These are phyloP conservation scores for Potamilus streckersoni DNA, from an alignment of 1,140 invertebrate genomes.

Conservation along the genomic window DNA sequence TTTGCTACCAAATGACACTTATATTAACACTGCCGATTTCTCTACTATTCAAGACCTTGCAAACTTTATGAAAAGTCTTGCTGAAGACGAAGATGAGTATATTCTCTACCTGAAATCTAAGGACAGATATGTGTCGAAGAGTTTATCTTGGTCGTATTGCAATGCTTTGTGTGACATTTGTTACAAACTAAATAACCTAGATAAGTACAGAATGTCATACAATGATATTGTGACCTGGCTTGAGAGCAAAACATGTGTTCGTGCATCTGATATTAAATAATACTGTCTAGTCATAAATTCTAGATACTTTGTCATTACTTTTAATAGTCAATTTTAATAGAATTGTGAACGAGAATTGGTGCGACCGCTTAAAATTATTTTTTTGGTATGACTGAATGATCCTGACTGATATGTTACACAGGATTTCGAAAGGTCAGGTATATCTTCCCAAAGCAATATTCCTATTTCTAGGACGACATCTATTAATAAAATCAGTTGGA, in stretches of 20 bases:
- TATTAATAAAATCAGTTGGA: too few relatives aligned
- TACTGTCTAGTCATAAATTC: too few relatives aligned
- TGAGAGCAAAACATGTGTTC: background rate
- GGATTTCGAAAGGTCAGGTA: too few relatives aligned
- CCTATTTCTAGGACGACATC: too few relatives aligned
- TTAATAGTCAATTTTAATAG: too few relatives aligned
- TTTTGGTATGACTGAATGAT: too few relatives aligned
- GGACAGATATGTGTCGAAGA: background rate
- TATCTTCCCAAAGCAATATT: too few relatives aligned
- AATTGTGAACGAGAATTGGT: too few relatives aligned
- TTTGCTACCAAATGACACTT: slow-evolving; percentile 1
- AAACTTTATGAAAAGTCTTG: background rate
- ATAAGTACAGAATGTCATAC: slow-evolving; percentile 3
- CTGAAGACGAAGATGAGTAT: slow-evolving; percentile 4
- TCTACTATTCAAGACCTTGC: background rate
- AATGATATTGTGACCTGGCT: slow-evolving; percentile 2
- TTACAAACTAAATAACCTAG: slow-evolving; percentile 5
- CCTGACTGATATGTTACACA: too few relatives aligned
- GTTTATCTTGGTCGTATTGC: background rate
- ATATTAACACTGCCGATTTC: slow-evolving; percentile 11
- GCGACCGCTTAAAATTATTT: too few relatives aligned
- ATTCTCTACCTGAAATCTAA: slow-evolving; percentile 1
- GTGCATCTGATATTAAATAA: too few relatives aligned
- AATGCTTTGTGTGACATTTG: slow-evolving; percentile 3
- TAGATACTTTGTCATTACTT: too few relatives aligned